Evolutionary conservation across 2,797 vertebrate species (phyloP), one percentile per base, ranked within the genome.

Genomic region (Crax fasciolata): DNA sequence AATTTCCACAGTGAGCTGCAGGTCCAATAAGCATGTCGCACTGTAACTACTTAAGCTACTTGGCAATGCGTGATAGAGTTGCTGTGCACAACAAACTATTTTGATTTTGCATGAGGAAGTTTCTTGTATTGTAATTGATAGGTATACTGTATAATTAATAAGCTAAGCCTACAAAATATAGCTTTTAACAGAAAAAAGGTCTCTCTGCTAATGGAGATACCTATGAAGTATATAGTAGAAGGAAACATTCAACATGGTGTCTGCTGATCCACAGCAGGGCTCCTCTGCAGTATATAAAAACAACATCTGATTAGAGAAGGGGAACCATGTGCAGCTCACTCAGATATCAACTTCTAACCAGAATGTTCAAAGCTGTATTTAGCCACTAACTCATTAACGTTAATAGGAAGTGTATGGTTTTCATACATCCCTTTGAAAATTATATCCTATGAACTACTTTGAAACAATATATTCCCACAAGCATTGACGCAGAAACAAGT

Each of bases 381-480:
- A 90, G 79, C 61, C 49, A 73, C 48, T n/a, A n/a, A n/a, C 39
- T 61, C 46, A 80, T 87, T 94, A 95, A 91, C 8, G 8, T 82
- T 92, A 94, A 95, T 92, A 44, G 61, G 92, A 94, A 93, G 74
- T 84, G 70, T 59, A 88, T 95, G 92, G 87, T 89, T 96, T 94
- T 90, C 90, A 79, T 95, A 88, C 13, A 86, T 30, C 61, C 66
- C 94, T 95, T 96, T 96, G 94, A 96, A 96, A 95, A 94, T 79
- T 93, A 68, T 93, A 90, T 80, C 65, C 82, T 74, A 84, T 57
- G 77, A 94, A 92, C 21, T 72, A 66, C 80, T 93, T 93, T 96
- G 92, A 97, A 96, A 95, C 74, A 92, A 79, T 89, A 95, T 88
- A 96, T 93, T 91, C 90, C 82, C 90, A 81, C 32, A 88, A 90